These are phyloP conservation scores for Charadrius vociferus DNA, from an alignment of 2,113 vertebrate species.

Conservation along the genomic window DNA sequence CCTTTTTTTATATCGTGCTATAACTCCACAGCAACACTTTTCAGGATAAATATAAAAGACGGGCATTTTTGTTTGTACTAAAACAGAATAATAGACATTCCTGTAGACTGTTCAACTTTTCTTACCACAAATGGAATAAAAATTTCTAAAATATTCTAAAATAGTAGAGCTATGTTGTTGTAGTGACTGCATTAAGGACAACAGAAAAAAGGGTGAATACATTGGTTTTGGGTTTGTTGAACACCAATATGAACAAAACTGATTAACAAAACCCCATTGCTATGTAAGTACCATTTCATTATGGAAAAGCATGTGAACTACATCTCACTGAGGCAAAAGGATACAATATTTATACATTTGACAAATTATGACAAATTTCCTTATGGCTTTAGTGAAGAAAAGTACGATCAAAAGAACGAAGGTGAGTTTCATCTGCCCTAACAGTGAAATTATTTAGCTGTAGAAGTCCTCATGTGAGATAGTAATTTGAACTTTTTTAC, in stretches of 20 bases:
- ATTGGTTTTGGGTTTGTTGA: not conserved
- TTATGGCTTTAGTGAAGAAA: not conserved
- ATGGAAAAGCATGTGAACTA: not conserved
- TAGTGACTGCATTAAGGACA: not conserved
- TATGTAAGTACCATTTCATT: not conserved
- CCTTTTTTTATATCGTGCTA: not conserved
- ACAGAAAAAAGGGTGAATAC: not conserved
- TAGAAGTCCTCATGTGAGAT: not conserved
- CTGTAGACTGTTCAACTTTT: not conserved
- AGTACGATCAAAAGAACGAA: not conserved
- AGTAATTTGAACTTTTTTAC: not conserved
- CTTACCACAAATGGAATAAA: not conserved
- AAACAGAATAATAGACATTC: not conserved
- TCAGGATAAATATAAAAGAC: not conserved
- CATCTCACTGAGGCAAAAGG: not conserved
- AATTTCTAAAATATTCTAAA: not conserved
- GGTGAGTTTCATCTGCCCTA: not conserved
- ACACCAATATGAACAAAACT: not conserved
- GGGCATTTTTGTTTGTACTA: not conserved
- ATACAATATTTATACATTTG: not conserved
- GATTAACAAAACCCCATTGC: not conserved
- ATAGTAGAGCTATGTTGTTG: not conserved
- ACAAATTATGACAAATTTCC: not conserved
- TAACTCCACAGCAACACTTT: not conserved
- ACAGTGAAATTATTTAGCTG: not conserved